Percentiles rank a stretch among this genome's conserved stretches.
Conservation (phyloP, 1,140 invertebrate species). For the Neocloeon triangulifer region DNA sequence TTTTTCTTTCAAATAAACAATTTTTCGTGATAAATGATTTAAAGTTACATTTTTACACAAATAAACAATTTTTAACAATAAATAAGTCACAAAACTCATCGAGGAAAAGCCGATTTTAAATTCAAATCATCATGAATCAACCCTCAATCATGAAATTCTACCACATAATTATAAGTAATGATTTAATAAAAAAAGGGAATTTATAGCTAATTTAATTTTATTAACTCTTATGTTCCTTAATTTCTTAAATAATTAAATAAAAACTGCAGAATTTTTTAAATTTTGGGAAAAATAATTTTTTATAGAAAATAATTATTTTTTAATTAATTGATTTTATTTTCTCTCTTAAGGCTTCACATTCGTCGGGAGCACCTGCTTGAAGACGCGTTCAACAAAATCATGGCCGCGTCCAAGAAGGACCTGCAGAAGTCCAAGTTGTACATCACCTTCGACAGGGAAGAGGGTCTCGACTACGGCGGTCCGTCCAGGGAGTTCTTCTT, state of each 20-base stretch:
- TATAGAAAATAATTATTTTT: conserved; percentile 1
- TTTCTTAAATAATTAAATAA: too few relatives aligned
- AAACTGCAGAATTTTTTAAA: too few relatives aligned
- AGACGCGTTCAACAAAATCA: conserved; percentile 90
- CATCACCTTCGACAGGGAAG: conserved; percentile 87
- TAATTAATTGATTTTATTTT: neutral
- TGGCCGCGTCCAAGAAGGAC: conserved; percentile 89
- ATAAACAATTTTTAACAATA: too few relatives aligned
- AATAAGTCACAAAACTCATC: too few relatives aligned
- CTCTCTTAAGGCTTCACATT: conserved; percentile 55
- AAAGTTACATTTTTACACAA: too few relatives aligned
- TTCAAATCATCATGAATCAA: too few relatives aligned
- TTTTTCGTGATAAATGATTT: conserved; percentile 1
- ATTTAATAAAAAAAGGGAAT: too few relatives aligned
- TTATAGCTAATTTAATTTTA: too few relatives aligned
- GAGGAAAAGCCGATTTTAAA: too few relatives aligned
- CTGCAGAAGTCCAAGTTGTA: conserved; percentile 86
- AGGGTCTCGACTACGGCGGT: conserved; percentile 92
- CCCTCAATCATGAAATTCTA: too few relatives aligned
- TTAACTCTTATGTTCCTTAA: too few relatives aligned
- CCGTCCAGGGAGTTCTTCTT: conserved; percentile 95
- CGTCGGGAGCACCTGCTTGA: conserved; percentile 79
- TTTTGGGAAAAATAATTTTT: neutral
- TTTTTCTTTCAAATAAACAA: conserved; percentile 2
- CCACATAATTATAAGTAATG: too few relatives aligned